Conservation (phyloP, 2,888 invertebrate species). For the Ecliptopera silaceata region DNA sequence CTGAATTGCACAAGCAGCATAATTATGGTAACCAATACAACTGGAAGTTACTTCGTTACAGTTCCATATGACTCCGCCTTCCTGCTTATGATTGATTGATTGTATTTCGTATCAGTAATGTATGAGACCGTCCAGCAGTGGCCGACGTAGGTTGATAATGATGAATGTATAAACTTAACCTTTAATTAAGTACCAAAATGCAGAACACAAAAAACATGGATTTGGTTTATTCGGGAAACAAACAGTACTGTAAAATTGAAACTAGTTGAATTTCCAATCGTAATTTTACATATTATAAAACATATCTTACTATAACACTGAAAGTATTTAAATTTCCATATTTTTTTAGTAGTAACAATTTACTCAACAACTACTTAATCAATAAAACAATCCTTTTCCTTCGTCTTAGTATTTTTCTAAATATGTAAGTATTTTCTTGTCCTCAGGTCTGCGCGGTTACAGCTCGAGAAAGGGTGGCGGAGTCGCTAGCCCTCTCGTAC, state of each 20-base stretch:
- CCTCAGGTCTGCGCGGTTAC: slow-evolving; percentile 88
- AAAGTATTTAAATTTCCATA: too few species aligned
- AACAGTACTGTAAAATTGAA: too few species aligned
- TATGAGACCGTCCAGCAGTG: not conserved
- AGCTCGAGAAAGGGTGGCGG: slow-evolving; percentile 84
- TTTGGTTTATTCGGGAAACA: too few species aligned
- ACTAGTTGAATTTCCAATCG: too few species aligned
- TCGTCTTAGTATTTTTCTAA: not conserved
- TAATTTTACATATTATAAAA: too few species aligned
- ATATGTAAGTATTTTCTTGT: slow-evolving; percentile 35
- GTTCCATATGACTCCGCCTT: slow-evolving; percentile 26
- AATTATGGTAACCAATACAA: slow-evolving; percentile 27
- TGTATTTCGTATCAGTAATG: slow-evolving; percentile 7
- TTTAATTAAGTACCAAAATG: too few species aligned
- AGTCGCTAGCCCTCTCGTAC: slow-evolving; percentile 75
- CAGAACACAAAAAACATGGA: too few species aligned
- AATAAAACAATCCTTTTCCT: too few species aligned
- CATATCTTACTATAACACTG: too few species aligned
- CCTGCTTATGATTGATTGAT: slow-evolving; percentile 31
- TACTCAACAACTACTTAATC: too few species aligned
- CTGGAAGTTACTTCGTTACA: slow-evolving; percentile 18
- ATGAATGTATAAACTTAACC: too few species aligned
- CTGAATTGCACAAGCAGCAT: slow-evolving; percentile 20
- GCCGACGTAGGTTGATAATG: not conserved
- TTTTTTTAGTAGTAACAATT: too few species aligned